phyloP scores from a whole-genome alignment of 2,113 vertebrate genomes.

The Bambusicola thoracicus region DNA sequence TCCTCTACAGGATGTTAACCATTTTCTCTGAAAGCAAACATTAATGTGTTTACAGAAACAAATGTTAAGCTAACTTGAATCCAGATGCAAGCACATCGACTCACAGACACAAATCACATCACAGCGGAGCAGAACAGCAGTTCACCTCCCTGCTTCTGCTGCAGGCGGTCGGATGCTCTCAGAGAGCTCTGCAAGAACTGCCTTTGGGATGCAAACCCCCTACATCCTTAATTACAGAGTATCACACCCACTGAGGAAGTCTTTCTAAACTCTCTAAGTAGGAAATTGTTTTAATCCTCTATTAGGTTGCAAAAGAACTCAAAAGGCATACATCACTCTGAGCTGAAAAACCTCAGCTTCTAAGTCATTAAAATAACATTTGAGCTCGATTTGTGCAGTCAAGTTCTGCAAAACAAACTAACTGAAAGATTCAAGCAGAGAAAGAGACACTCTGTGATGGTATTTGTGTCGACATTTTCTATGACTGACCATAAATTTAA shows the following conservation, averaged over 20 bases:
- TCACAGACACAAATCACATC: not conserved
- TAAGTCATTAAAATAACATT: not conserved
- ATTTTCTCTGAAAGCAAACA: not conserved
- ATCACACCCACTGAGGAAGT: not conserved
- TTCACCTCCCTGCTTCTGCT: not conserved
- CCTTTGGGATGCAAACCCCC: not conserved
- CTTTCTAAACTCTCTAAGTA: not conserved
- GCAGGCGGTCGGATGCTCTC: not conserved
- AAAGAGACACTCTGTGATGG: not conserved
- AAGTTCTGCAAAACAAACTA: not conserved
- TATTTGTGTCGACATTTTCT: rapidly evolving
- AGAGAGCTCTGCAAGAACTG: not conserved
- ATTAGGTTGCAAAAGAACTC: not conserved
- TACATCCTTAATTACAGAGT: not conserved
- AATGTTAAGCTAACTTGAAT: not conserved
- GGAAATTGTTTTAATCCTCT: not conserved
- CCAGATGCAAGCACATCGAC: not conserved
- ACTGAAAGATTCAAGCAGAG: not conserved
- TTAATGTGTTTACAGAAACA: not conserved
- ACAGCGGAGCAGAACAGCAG: not conserved
- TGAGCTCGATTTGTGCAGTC: not conserved
- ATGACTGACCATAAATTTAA: not conserved
- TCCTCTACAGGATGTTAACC: not conserved
- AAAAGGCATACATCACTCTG: not conserved
- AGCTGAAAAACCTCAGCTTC: not conserved